Base-by-base conservation (phyloP, 2,797 vertebrate species). In the Gymnothorax javanicus region DNA sequence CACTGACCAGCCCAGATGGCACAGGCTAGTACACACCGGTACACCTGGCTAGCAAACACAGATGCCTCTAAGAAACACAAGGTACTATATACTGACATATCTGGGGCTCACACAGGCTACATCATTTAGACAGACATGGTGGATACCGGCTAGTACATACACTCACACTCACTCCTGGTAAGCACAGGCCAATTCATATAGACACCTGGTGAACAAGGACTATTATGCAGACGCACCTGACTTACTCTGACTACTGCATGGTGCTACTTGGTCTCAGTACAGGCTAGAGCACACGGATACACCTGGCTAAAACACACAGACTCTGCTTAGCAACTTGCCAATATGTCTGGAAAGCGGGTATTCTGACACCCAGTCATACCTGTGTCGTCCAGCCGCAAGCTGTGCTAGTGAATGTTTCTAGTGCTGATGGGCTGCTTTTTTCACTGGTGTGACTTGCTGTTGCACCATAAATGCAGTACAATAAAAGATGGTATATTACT, bases 1-100 rank as follows among this genome's bases (percentile, higher is more conserved):
- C 33, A 43, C 33, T 43, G 33, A 43, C 33, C 33, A 43, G 33
- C 69, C 25, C 99, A 95, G 98, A 98, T 88, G 99, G 97, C 92
- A 95, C 98, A 88, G 98, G 97, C 79, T 96, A 97, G 0, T 98
- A 99, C 89, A 91, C 95, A 86, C 93, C 95, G 15, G 95, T 95
- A 0, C 96, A 97, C 33, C 33, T 43, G 33, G 33, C 33, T 43
- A 43, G 33, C 33, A 43, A 43, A 43, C 2, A 2, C 33, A 1
- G 33, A 43, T 43, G 33, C 33, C 33, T 43, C 60, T 64, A 12
- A 20, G 5, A 5, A 64, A 7, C 60, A 64, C 20, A 64, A 20
- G 60, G 15, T 64, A 64, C 15, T 64, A 64, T 20, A 64, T 17
- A 64, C 60, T 20, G 20, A 67, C 62, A 67, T 15, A 23, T 64